Conservation (phyloP, 2,888 invertebrate species). For the Atrina japonica region DNA sequence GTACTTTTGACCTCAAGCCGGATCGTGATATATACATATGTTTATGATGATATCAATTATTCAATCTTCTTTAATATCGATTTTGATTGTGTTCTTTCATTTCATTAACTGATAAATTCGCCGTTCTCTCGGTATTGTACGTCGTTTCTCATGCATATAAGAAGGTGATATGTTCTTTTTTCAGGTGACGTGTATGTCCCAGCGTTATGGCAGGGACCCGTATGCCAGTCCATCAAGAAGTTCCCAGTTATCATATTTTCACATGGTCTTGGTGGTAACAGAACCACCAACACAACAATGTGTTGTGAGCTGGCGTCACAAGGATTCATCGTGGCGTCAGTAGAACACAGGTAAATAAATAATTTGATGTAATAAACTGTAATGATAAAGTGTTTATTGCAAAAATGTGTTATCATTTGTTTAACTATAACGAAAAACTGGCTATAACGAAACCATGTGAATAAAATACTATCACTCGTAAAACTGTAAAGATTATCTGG, state of each 20-base stretch:
- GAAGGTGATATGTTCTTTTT: no score
- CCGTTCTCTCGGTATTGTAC: background rate
- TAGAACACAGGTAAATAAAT: conserved; percentile 84
- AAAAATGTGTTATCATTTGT: no score
- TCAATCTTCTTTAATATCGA: no score
- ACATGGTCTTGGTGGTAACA: conserved; percentile 85
- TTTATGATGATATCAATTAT: no score
- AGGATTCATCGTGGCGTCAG: conserved; percentile 85
- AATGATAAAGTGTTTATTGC: no score
- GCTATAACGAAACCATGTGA: no score
- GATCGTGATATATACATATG: no score
- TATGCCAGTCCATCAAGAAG: conserved; percentile 57
- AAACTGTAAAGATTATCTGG: no score
- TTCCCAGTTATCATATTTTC: conserved; percentile 85
- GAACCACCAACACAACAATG: conserved; percentile 85
- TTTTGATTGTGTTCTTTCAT: background rate
- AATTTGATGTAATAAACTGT: no score
- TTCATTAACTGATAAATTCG: background rate
- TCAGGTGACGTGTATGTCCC: conserved; percentile 83
- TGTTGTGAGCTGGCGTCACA: conserved; percentile 85
- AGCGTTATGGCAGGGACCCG: conserved; percentile 82
- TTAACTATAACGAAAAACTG: no score
- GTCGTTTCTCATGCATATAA: background rate
- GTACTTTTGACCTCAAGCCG: no score
- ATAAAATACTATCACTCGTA: no score